Evolutionary conservation across 1,140 invertebrate genomes (phyloP), one percentile per base, ranked within the genome.

Genomic region (Mamestra configurata): DNA sequence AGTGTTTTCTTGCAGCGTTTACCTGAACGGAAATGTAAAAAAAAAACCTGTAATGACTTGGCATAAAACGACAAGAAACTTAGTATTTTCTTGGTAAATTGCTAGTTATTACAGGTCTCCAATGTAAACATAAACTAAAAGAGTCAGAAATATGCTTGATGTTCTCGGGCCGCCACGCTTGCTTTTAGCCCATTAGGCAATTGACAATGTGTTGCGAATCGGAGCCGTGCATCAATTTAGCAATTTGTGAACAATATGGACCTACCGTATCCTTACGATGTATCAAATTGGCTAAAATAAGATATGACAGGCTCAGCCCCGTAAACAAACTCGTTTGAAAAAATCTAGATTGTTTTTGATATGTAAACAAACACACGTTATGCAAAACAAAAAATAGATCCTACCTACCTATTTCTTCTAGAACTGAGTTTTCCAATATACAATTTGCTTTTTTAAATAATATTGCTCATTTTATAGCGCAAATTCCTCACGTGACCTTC

Each of bases 181-280:
- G 51, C 18, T 53, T 53, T 53, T 53, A 53, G 15, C 46, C 71
- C 13, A 75, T 75, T 75, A 59, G 20, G 71, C 53, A 75, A 75
- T 75, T 75, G 53, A 57, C 53, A 35, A 37, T 75, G 31, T 59
- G 31, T 57, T 55, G 70, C 51, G 49, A 75, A 57, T 13, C 35
- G 7, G 43, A 27, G 13, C 15, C 66, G 13, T 49, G 37, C 61
- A 66, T 73, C 71, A 73, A 73, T 73, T 73, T 73, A 73, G 5
- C 71, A 73, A 73, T 73, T 73, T 43, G 51, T 57, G 22, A 24
- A 73, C 71, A 73, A 73, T 73, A 73, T 51, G 15, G 27, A 35
- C 27, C 18, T 46, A 46, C 11, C 20, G 18, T 15, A 66, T 43
- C 0, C 24, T 4, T 31, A 70, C 6, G 66, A 31, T 49, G 40